Conservation (phyloP, 1,140 invertebrate species). For the honey bee (Apis mellifera) region Amel_HAv3.1 CM009931.2:10443501-10444000, state of each 20-base stretch:
- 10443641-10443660: not conserved
- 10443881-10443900: too few species aligned
- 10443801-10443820: constrained; percentile 51
- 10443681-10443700: constrained; percentile 42
- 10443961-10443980: too few species aligned
- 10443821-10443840: constrained; percentile 64
- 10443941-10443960: too few species aligned
- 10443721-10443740: constrained; percentile 59
- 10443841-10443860: constrained; percentile 73
- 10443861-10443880: constrained; percentile 7
- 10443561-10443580: too few species aligned
- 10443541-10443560: too few species aligned
- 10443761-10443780: constrained; percentile 73
- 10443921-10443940: too few species aligned
- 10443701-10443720: constrained; percentile 61
- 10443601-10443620: too few species aligned
- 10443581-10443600: too few species aligned
- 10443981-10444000: not conserved
- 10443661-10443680: constrained; percentile 41
- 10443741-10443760: constrained; percentile 61
- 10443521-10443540: too few species aligned
- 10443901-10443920: too few species aligned
- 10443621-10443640: too few species aligned
- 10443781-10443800: constrained; percentile 71
- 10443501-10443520: too few species aligned